Evolutionary conservation across 2,113 vertebrate species (phyloP).

Genomic region (Mandrillus leucophaeus): DNA sequence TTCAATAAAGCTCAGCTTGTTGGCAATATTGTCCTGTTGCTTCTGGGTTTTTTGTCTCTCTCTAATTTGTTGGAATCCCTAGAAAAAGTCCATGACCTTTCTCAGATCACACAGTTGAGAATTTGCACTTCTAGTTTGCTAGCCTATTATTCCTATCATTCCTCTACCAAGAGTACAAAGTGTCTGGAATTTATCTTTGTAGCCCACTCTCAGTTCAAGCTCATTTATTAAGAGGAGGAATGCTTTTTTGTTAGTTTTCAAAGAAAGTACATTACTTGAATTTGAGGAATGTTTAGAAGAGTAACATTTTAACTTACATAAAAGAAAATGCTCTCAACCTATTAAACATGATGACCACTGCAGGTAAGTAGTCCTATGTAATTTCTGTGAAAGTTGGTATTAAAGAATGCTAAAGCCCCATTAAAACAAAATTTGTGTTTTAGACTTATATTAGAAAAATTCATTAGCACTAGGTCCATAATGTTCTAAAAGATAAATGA

Average conservation of each 20-base stretch:
- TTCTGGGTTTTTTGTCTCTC: not conserved
- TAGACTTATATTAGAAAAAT: slow-evolving; percentile 23
- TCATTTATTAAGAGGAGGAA: slow-evolving; percentile 37
- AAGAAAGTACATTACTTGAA: slow-evolving; percentile 23
- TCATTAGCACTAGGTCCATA: not conserved
- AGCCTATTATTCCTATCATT: not conserved
- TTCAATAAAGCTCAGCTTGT: not conserved
- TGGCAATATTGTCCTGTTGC: slow-evolving; percentile 12
- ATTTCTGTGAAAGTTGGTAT: not conserved
- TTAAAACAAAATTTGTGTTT: slow-evolving; percentile 5
- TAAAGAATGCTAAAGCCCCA: not conserved
- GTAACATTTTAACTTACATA: slow-evolving; percentile 30
- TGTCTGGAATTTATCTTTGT: not conserved
- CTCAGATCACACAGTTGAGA: slow-evolving; percentile 27
- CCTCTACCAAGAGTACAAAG: not conserved
- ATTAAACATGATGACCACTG: not conserved
- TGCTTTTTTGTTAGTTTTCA: slow-evolving; percentile 18
- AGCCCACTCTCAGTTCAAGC: not conserved
- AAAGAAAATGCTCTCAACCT: slow-evolving; percentile 13
- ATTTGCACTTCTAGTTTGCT: not conserved
- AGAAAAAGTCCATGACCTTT: slow-evolving; percentile 43
- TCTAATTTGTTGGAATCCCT: slow-evolving; percentile 20
- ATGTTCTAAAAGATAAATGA: slow-evolving; percentile 28
- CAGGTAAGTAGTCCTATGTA: not conserved
- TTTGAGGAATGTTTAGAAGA: slow-evolving; percentile 35